Base-by-base conservation (phyloP, 2,888 invertebrate genomes). In the Drosophila leonis region DNA sequence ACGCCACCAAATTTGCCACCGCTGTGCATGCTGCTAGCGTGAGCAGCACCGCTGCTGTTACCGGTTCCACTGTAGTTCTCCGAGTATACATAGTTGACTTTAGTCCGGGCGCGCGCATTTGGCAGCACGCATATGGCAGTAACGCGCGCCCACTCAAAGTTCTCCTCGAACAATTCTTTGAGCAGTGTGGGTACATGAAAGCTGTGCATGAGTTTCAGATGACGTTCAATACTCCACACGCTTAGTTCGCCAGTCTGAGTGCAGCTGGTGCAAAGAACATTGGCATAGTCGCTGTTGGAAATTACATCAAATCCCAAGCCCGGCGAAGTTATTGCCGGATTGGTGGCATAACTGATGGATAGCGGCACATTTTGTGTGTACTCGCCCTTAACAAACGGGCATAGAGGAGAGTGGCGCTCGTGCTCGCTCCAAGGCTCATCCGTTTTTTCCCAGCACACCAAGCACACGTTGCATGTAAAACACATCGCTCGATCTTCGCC, bases 391-490 rank as follows among this genome's bases (percentile, higher is more conserved):
- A 98, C 98, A 93, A 98, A 98, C 0, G 98, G 98, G 92, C 98
- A 98, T 84, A 95, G 96, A 15, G 98, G 97, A 6, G 98, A 98
- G 92, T 98, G 98, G 5, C 98, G 94, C 93, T 98, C 98, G 91
- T 98, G 98, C 92, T 98, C 98, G 78, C 98, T 98, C 98, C 98
- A 98, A 3, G 98, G 98, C 92, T 98, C 98, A 93, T 98, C 98
- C 0, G 97, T 97, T 88, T 98, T 97, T 93, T 98, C 98, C 98
- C 98, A 98, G 93, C 97, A 98, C 8, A 98, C 98, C 29, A 98
- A 95, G 91, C 98, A 98, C 12, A 98, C 98, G 88, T 96, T 97
- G 93, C 98, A 98, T 0, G 97, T 98, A 93, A 98, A 98, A 92
- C 98, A 98, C 97, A 98, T 97, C 9, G 98, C 98, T 75, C 98